Conservation (phyloP, 2,888 invertebrate genomes). For the Scaeva pyrastri region DNA sequence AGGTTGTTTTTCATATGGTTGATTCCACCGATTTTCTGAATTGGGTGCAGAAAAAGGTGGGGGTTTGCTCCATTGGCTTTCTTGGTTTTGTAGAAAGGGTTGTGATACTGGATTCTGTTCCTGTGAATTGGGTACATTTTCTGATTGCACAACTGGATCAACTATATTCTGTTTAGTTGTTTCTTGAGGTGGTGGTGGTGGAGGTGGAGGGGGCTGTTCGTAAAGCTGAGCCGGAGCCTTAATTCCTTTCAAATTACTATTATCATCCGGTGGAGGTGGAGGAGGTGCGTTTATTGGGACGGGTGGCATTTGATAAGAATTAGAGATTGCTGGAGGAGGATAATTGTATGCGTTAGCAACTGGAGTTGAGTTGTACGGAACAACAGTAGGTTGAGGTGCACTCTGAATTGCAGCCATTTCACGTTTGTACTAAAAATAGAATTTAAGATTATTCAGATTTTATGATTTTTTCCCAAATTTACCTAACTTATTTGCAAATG, state of each 20-base stretch:
- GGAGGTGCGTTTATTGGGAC: conserved; percentile 51
- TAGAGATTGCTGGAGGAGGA: conserved; percentile 70
- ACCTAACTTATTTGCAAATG: no score
- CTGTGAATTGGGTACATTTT: conserved; percentile 25
- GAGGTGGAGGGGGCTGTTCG: conserved; percentile 80
- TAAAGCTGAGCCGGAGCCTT: conserved; percentile 81
- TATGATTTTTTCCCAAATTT: not conserved
- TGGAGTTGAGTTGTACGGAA: conserved; percentile 46
- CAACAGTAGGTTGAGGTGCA: conserved; percentile 59
- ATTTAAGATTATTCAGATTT: not conserved
- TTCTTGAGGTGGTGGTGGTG: conserved; percentile 67
- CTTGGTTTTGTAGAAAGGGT: conserved; percentile 22
- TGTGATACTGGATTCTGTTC: conserved; percentile 3
- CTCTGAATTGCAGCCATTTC: conserved; percentile 82
- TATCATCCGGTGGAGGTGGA: conserved; percentile 70
- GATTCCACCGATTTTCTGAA: conserved; percentile 39
- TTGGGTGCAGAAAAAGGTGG: conserved; percentile 56
- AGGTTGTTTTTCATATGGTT: not conserved
- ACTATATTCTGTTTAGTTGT: conserved; percentile 15
- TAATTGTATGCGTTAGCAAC: conserved; percentile 61
- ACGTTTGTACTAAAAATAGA: conserved; percentile 80
- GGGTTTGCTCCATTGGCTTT: conserved; percentile 47
- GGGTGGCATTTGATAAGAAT: conserved; percentile 62
- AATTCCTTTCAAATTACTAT: conserved; percentile 77
- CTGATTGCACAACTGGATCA: not conserved